Base-by-base conservation (phyloP, 2,888 invertebrate species). In the Synergus gifuensis region DNA sequence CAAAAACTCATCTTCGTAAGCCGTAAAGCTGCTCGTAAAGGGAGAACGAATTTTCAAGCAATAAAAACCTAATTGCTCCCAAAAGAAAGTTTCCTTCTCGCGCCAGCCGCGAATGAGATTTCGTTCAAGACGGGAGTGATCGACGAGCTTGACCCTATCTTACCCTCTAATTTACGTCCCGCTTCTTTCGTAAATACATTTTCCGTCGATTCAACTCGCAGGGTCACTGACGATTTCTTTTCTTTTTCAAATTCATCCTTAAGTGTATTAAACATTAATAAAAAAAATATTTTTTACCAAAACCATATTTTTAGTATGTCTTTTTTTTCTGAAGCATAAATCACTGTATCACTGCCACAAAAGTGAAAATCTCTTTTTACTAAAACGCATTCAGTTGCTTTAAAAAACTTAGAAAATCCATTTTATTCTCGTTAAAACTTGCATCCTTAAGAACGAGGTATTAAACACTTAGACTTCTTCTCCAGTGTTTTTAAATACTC, bases 21-120 rank as follows among this genome's bases (percentile, higher is more conserved):
- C 42, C 40, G 40, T 66, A 66, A 66, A 22, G 63, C 8, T 14
- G 14, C 40, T 64, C 36, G 22, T 60, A 60, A 60, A 42, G 36
- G 64, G 69, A 62, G 78, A 58, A 76, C 64, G 76, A 76, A 76
- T n/a, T 66, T 54, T 36, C 76, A 16, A n/a, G 76, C 76, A 64
- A 79, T 79, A 76, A 79, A 79, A 79, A 66, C 79, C 63, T 79
- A 79, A 79, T 79, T 76, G 79, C 76, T 67, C 58, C 36, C 73
- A 54, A 46, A 78, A 58, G 62, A 58, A 77, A 64, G 54, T 79
- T 79, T 66, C 58, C 42, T 66, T 49, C 46, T 18, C n/a, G 58
- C 44, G 9, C 18, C 22, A 46, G 63, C 46, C 69, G 54, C 44
- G 44, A 54, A 63, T 76, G 79, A 76, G 54, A 64, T 76, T 64